A percentile compares a stretch with the other conserved stretches of the same genome.
phyloP scores from a whole-genome alignment of 2,797 vertebrate genomes.

The Xenops minutus region DNA sequence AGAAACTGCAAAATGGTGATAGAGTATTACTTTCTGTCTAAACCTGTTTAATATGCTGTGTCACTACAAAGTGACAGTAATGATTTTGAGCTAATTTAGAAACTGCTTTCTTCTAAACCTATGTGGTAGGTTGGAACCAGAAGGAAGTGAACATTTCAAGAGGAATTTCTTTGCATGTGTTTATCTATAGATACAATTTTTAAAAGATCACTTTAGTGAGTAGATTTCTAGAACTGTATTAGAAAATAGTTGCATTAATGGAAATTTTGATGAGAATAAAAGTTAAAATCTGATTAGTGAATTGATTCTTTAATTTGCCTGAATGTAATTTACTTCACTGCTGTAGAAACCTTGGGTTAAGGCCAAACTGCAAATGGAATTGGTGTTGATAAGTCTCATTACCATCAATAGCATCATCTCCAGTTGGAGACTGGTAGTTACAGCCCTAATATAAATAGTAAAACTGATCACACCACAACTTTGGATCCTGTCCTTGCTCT shows the following conservation, averaged over 20 bases:
- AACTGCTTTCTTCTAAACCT: neutral
- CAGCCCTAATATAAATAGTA: neutral
- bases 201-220: neutral
- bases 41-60: neutral
- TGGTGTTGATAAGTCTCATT: constrained; percentile 31
- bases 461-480: neutral
- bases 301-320: constrained; percentile 21
- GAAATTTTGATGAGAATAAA: neutral
- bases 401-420: neutral
- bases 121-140: neutral
- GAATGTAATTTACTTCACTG: constrained; percentile 1
- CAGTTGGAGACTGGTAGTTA: neutral
- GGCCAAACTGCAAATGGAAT: constrained; percentile 32
- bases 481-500: neutral
- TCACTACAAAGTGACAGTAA: neutral
- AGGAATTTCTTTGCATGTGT: neutral
- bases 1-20: neutral
- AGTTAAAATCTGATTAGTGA: neutral
- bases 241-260: neutral
- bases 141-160: neutral
- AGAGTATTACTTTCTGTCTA: neutral
- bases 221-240: neutral
- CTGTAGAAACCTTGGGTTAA: constrained; percentile 2
- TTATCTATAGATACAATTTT: neutral
- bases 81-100: neutral